Evolutionary conservation across 2,888 invertebrate genomes (phyloP), one percentile per base, ranked within the genome.

Genomic region (Eucera pruinosa): DNA sequence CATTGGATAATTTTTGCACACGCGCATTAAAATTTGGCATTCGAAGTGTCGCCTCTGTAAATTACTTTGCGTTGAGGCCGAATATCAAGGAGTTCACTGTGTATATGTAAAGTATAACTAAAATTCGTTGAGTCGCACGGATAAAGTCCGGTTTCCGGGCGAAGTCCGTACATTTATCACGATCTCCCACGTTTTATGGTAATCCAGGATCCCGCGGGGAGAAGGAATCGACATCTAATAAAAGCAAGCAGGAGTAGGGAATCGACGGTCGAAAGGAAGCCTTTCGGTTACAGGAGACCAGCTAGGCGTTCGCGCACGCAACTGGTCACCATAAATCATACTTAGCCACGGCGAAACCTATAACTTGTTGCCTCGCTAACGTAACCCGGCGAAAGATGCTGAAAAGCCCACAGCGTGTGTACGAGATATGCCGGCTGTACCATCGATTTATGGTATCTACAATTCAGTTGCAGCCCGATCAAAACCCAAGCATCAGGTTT

Each of bases 351-450:
- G 62, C 85, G 80, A 82, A 74, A 78, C 76, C 58, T 71, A 84
- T 75, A 79, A 80, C 78, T 81, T 79, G 77, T 54, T 73, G 67
- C 67, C 66, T 60, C 57, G 68, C 74, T 62, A 64, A 78, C 82
- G 84, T 80, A 82, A 84, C 83, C 75, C 85, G 85, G 75, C 85
- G 85, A 85, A 83, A 85, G 81, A 85, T 70, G 78, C 60, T 85
- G 85, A 85, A 85, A 85, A 83, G 85, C 64, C 54, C 60, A 69
- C 70, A 73, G 75, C 73, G 55, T 75, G 58, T 73, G 76, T 65
- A 57, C 55, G 73, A 60, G 69, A 76, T 70, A 66, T 66, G 50
- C 62, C 62, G 72, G 48, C 45, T 20, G 58, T 43, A 65, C 78
- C 78, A 48, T 78, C 81, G 85, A 85, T 85, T 85, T 85, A 85